Conservation (phyloP, 2,113 vertebrate species). For the Colistium nudipinnis region DNA sequence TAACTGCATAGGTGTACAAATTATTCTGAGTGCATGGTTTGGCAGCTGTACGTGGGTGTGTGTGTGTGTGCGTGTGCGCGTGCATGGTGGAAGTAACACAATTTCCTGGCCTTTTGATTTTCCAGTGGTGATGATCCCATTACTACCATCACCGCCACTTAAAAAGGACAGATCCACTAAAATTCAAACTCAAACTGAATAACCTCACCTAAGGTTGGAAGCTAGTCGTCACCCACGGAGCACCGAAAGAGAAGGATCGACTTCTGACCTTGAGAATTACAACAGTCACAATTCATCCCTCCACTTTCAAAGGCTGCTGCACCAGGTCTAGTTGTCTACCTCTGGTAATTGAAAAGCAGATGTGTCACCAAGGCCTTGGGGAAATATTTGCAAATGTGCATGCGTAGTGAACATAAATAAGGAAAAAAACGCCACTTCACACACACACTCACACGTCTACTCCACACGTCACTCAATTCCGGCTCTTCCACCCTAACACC, state of each 20-base stretch:
- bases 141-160: neutral
- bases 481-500: conserved; percentile 20
- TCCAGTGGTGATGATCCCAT: neutral
- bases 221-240: conserved; percentile 9
- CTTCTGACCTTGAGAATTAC: conserved; percentile 51
- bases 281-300: conserved; percentile 1
- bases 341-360: conserved; percentile 68
- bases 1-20: neutral
- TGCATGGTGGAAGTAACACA: neutral
- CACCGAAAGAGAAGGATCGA: conserved; percentile 10
- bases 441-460: neutral
- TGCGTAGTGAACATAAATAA: conserved; percentile 20
- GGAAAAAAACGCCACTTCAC: too few relatives aligned
- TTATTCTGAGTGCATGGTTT: conserved; percentile 5
- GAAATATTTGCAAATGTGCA: conserved; percentile 43
- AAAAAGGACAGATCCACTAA: neutral
- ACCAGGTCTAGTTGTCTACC: conserved; percentile 41
- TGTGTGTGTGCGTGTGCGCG: neutral
- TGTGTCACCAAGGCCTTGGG: conserved; percentile 55
- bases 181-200: conserved; percentile 2
- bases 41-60: too few relatives aligned
- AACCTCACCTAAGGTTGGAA: neutral
- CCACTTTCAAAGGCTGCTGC: conserved; percentile 10
- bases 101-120: conserved; percentile 5
- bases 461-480: conserved; percentile 28